Conservation (phyloP, 1,140 invertebrate genomes). For the Halictus rubicundus region DNA sequence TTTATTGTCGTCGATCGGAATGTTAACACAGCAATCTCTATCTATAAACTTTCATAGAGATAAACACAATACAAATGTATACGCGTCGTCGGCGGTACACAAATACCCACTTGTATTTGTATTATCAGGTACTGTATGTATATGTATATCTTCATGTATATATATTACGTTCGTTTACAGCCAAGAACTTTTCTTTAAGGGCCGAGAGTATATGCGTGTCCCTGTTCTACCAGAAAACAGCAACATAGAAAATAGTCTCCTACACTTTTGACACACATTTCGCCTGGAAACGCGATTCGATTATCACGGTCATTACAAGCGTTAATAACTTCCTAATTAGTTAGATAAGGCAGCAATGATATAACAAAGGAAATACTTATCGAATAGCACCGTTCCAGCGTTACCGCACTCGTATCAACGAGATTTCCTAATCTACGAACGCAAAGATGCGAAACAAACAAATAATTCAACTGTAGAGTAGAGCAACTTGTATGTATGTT, state of each 20-base stretch:
- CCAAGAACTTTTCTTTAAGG: too few species aligned
- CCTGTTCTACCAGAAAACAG: not conserved
- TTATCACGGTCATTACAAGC: slow-evolving; percentile 41
- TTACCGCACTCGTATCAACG: slow-evolving; percentile 12
- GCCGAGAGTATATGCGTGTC: too few species aligned
- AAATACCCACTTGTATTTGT: not conserved
- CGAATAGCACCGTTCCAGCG: slow-evolving; percentile 19
- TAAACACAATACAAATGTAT: not conserved
- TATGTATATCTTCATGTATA: too few species aligned
- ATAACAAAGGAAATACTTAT: slow-evolving; percentile 53
- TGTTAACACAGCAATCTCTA: not conserved
- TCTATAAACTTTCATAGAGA: not conserved
- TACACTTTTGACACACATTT: slow-evolving; percentile 5
- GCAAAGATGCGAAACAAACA: not conserved
- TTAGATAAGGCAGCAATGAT: slow-evolving; percentile 40
- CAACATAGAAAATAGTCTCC: not conserved
- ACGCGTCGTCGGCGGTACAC: not conserved
- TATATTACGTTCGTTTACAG: not conserved
- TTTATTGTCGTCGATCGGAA: slow-evolving; percentile 17
- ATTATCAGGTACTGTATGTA: slow-evolving; percentile 37
- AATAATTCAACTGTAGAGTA: not conserved
- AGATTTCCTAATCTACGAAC: not conserved
- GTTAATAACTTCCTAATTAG: slow-evolving; percentile 58
- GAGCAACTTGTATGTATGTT: not conserved
- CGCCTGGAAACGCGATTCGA: slow-evolving; percentile 16